Evolutionary conservation across 2,113 vertebrate genomes (phyloP).

Genomic region (Mus spicilegus): DNA sequence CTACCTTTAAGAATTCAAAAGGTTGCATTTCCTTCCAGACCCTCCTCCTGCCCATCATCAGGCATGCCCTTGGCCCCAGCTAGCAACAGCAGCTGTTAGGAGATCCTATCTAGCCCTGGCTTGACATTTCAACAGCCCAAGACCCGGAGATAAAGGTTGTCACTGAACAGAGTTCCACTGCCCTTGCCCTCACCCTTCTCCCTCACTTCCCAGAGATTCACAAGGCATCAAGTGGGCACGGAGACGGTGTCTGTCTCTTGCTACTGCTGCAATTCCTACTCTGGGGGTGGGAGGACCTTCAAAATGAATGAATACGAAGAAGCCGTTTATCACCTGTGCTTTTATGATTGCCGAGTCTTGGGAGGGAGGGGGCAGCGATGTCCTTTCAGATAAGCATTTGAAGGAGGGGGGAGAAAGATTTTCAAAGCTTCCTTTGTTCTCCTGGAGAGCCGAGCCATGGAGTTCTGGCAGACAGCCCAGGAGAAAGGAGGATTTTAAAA

Average conservation of each 20-base stretch:
- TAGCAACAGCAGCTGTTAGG: background rate
- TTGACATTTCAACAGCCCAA: slow-evolving; percentile 25
- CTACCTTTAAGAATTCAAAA: slow-evolving; percentile 5
- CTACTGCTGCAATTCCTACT: slow-evolving; percentile 8
- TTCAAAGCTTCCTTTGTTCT: slow-evolving; percentile 89
- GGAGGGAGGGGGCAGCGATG: slow-evolving; percentile 84
- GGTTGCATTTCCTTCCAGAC: background rate
- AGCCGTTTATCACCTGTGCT: slow-evolving; percentile 88
- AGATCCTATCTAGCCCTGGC: background rate
- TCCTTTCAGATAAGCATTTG: slow-evolving; percentile 88
- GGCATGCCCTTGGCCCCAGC: background rate
- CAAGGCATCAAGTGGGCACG: slow-evolving; percentile 14
- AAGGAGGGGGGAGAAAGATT: slow-evolving; percentile 75
- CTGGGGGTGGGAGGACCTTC: background rate
- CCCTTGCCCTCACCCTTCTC: background rate
- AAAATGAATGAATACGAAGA: slow-evolving; percentile 77
- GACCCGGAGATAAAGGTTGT: slow-evolving; percentile 44
- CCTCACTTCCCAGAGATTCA: background rate
- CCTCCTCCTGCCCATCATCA: background rate
- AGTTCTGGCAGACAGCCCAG: slow-evolving; percentile 75
- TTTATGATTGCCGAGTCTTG: slow-evolving; percentile 84
- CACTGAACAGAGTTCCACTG: slow-evolving; percentile 69
- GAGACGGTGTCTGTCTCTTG: background rate
- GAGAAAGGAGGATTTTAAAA: slow-evolving; percentile 83
- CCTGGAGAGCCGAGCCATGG: slow-evolving; percentile 80